Evolutionary conservation across 2,113 vertebrate species (phyloP).

Genomic region (Thalassoma bifasciatum): DNA sequence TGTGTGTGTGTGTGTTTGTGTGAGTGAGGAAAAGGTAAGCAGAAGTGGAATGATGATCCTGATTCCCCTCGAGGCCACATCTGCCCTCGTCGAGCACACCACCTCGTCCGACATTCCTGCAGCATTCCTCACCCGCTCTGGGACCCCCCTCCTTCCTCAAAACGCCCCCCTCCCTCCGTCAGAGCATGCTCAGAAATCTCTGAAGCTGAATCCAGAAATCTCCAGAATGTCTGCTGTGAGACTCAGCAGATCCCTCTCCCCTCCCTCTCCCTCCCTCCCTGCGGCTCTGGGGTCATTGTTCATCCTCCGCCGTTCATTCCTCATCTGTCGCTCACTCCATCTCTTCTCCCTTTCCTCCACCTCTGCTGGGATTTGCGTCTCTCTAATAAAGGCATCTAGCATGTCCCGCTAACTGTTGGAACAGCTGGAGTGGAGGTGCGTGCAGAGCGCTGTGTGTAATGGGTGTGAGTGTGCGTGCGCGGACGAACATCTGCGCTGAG

Average conservation of each 20-base stretch:
- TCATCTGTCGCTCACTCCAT: slow-evolving; percentile 55
- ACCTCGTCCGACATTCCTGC: slow-evolving; percentile 68
- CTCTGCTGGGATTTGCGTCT: slow-evolving; percentile 67
- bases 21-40: slow-evolving; percentile 60
- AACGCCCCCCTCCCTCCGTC: slow-evolving; percentile 20
- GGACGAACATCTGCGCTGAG: slow-evolving; percentile 68
- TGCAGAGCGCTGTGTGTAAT: slow-evolving; percentile 31
- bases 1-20: slow-evolving; percentile 38
- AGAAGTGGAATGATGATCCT: slow-evolving; percentile 70
- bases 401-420: slow-evolving; percentile 73
- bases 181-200: slow-evolving; percentile 22
- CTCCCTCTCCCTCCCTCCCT: slow-evolving; percentile 23
- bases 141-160: slow-evolving; percentile 49
- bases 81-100: slow-evolving; percentile 61
- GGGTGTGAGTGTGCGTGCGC: slow-evolving; percentile 7
- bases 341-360: slow-evolving; percentile 35
- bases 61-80: slow-evolving; percentile 75
- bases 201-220: slow-evolving; percentile 62
- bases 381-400: slow-evolving; percentile 76
- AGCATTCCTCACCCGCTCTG: slow-evolving; percentile 62
- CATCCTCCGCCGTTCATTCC: slow-evolving; percentile 54
- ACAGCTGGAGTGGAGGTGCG: slow-evolving; percentile 74
- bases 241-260: slow-evolving; percentile 38
- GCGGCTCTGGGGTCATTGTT: slow-evolving; percentile 63
- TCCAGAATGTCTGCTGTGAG: slow-evolving; percentile 70